Evolutionary conservation across 2,888 invertebrate genomes (phyloP).

Genomic region (Coelopa pilipes): DNA sequence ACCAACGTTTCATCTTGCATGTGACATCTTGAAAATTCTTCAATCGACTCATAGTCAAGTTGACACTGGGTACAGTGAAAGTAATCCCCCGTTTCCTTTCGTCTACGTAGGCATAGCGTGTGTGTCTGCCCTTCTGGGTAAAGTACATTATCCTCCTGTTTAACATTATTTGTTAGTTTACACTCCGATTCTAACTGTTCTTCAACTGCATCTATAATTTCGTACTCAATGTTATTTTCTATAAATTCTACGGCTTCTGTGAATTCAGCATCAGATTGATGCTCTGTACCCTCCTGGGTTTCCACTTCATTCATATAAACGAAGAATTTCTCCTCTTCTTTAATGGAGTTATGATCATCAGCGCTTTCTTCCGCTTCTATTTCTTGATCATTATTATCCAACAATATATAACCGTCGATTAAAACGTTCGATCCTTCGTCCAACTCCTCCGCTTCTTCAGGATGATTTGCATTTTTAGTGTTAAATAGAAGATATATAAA

Average conservation of each 20-base stretch:
- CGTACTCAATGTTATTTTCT: conserved; percentile 1
- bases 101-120: background rate
- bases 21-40: conserved; percentile 39
- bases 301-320: background rate
- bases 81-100: conserved; percentile 19
- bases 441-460: background rate
- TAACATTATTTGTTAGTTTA: too few relatives aligned
- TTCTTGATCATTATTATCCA: background rate
- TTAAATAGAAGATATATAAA: background rate
- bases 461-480: background rate
- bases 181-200: background rate
- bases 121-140: conserved; percentile 3
- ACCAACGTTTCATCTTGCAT: conserved; percentile 15
- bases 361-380: background rate
- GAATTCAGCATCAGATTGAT: too few relatives aligned
- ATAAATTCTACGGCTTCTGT: background rate
- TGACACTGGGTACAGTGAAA: conserved; percentile 44
- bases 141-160: too few relatives aligned
- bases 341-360: background rate
- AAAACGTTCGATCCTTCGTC: conserved; percentile 4
- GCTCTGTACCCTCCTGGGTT: too few relatives aligned
- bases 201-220: background rate
- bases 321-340: background rate
- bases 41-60: conserved; percentile 40
- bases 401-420: conserved; percentile 12